Percentiles rank a stretch among this genome's conserved stretches.
Evolutionary conservation across 2,113 vertebrate genomes (phyloP).

Genomic region (Grammomys dolichurus): DNA sequence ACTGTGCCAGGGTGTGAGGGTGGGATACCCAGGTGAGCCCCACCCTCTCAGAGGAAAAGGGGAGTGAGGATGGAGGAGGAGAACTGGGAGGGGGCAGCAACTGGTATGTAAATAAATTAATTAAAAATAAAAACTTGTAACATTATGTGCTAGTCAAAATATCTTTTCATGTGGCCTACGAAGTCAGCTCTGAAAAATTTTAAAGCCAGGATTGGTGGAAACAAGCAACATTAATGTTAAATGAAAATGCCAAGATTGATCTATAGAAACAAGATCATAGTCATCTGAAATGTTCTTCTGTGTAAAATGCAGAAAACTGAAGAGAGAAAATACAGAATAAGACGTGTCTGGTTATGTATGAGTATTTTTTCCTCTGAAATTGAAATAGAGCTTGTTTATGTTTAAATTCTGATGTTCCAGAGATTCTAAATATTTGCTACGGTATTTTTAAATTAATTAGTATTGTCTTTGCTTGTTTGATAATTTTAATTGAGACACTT

Average conservation of each 20-base stretch:
- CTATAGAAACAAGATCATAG: constrained; percentile 35
- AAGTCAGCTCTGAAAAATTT: constrained; percentile 52
- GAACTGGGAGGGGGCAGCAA: too few relatives aligned
- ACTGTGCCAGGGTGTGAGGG: too few relatives aligned
- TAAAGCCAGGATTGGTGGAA: constrained; percentile 43
- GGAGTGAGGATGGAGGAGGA: too few relatives aligned
- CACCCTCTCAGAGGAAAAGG: too few relatives aligned
- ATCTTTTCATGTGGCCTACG: constrained; percentile 17
- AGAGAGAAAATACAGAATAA: constrained; percentile 48
- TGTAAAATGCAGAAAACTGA: constrained; percentile 21
- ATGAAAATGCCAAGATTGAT: constrained; percentile 42
- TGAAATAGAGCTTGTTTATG: background rate
- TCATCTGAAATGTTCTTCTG: constrained; percentile 38
- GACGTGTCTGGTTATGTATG: background rate
- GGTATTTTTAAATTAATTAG: constrained; percentile 41
- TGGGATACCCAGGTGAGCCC: too few relatives aligned
- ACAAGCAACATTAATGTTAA: constrained; percentile 37
- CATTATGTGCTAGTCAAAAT: constrained; percentile 44
- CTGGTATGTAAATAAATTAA: too few relatives aligned
- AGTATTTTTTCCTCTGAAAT: constrained; percentile 52
- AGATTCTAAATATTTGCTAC: constrained; percentile 9
- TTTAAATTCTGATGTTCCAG: background rate
- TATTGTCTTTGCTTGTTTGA: constrained; percentile 49
- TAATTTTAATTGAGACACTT: constrained; percentile 30
- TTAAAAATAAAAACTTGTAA: constrained; percentile 36